phyloP scores from a whole-genome alignment of 2,113 vertebrate species.

The Cheilinus undulatus region DNA sequence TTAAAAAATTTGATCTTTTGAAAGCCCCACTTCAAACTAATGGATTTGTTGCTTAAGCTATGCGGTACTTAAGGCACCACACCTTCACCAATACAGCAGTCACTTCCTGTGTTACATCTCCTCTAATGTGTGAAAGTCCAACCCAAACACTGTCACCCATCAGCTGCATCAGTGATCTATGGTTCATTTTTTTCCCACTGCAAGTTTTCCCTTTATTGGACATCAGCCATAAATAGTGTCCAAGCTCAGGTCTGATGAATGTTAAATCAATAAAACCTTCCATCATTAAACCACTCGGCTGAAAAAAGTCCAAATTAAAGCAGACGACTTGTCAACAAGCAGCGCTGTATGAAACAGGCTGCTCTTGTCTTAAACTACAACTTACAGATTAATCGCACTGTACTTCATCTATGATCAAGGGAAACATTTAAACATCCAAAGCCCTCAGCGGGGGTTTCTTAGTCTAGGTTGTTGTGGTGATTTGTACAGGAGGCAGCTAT shows the following conservation, averaged over 20 bases:
- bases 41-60: neutral
- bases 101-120: neutral
- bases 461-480: conserved; percentile 62
- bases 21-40: neutral
- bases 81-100: neutral
- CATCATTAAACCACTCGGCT: neutral
- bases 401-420: conserved; percentile 18
- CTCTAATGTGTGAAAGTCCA: neutral
- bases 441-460: conserved; percentile 60
- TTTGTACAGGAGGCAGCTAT: conserved; percentile 61
- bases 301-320: neutral
- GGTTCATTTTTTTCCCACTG: neutral
- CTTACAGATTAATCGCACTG: conserved; percentile 24
- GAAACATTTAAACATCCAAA: conserved; percentile 41
- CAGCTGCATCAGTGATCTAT: neutral
- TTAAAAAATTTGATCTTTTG: too few species aligned
- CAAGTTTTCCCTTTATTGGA: neutral
- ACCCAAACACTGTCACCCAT: neutral
- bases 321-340: neutral
- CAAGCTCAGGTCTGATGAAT: neutral
- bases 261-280: neutral
- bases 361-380: neutral
- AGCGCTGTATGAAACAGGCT: neutral
- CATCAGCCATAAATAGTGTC: neutral
- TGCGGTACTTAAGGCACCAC: neutral